Evolutionary conservation across 2,797 vertebrate genomes (phyloP), one percentile per base, ranked within the genome.

Genomic region (Gymnocypris eckloni): DNA sequence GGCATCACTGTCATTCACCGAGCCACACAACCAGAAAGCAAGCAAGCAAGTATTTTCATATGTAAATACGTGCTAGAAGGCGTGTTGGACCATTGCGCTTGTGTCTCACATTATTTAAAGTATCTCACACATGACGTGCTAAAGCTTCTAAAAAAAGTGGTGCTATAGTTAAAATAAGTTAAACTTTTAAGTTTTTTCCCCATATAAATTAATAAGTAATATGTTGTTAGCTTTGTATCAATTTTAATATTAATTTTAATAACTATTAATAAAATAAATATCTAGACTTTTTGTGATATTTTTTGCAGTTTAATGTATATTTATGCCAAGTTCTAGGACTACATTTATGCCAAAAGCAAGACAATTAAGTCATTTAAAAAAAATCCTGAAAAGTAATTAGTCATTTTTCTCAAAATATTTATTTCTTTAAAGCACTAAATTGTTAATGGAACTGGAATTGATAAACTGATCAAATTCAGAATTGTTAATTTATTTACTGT

Each of bases 1-100:
- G 76, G 66, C 80, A 81, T 85, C 81, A 84, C 43, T 54, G 48
- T 89, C 82, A 77, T 86, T 87, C 22, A 33, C 37, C 50, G 67
- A 84, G 79, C 84, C 82, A 6, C 83, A 77, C 28, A 70, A 69
- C 83, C 86, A 48, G 6, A 25, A 22, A 70, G 56, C 13, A 41
- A 50, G 56, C 13, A 41, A 50, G 45, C 73, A 37, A 33, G 16
- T 52, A 33, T 66, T 82, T 43, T 71, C 28, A 67, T 37, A 37
- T 67, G 13, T 37, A 67, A 67, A 67, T 18, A 8, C 7, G 3
- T 37, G 6, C 15, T 67, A 37, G 15, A 67, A 15, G 1, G 18
- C 6, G 6, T 67, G 28, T 67, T 67, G 33, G 28, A 67, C 28
- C 2, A 0, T 6, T 33, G 13, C 6, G 1, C 13, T 33, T 66